Percentiles rank a stretch among this genome's conserved stretches.
Conservation (phyloP, 2,888 invertebrate species). For the Bedellia somnulentella region DNA sequence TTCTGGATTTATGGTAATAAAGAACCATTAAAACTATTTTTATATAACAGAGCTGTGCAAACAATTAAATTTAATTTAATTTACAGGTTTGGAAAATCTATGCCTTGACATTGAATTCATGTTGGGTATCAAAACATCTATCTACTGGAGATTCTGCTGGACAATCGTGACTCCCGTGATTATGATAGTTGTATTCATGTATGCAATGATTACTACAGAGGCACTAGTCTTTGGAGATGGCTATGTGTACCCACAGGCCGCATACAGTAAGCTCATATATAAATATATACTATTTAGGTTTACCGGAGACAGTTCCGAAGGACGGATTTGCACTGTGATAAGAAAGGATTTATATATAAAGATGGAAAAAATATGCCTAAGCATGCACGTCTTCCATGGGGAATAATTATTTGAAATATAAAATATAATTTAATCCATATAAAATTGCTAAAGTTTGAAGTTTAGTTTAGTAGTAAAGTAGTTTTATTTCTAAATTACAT, state of each 20-base stretch:
- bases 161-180: constrained; percentile 70
- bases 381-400: no score
- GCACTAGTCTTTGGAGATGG: constrained; percentile 62
- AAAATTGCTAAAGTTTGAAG: neutral
- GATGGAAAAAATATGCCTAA: no score
- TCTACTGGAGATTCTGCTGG: constrained; percentile 84
- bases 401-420: no score
- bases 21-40: constrained; percentile 7
- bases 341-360: no score
- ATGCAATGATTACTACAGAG: constrained; percentile 67
- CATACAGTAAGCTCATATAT: constrained; percentile 1
- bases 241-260: constrained; percentile 53
- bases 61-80: no score
- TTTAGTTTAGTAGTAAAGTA: neutral
- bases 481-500: no score
- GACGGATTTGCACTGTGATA: no score
- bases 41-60: neutral
- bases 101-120: constrained; percentile 76
- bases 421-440: no score
- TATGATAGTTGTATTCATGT: constrained; percentile 71
- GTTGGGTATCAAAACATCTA: constrained; percentile 66
- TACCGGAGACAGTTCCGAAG: no score
- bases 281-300: neutral
- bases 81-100: constrained; percentile 41
- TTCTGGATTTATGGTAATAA: constrained; percentile 82